phyloP scores from a whole-genome alignment of 2,797 vertebrate genomes.

The Cossypha heuglini region DNA sequence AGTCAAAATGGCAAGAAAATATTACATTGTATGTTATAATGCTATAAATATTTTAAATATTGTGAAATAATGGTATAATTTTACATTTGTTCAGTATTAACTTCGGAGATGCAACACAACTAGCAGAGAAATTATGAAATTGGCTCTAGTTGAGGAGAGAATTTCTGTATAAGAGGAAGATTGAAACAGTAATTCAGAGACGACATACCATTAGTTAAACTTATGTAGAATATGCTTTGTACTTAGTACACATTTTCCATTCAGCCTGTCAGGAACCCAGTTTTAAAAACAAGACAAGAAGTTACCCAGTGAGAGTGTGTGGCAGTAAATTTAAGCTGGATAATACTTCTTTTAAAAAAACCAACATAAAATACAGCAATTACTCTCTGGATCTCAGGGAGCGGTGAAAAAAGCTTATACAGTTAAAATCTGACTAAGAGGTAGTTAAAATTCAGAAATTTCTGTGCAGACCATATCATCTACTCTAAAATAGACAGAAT shows the following conservation, averaged over 20 bases:
- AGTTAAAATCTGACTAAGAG: neutral
- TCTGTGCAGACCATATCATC: neutral
- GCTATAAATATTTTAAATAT: neutral
- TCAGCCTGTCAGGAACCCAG: neutral
- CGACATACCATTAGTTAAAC: neutral
- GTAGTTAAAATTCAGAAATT: neutral
- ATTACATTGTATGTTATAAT: neutral
- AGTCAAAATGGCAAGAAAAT: neutral
- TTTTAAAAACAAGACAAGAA: neutral
- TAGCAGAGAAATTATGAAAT: neutral
- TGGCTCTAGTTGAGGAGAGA: neutral
- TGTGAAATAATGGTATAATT: neutral
- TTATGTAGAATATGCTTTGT: neutral
- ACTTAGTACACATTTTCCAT: neutral
- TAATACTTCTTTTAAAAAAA: neutral
- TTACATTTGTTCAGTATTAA: neutral
- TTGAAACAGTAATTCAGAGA: neutral
- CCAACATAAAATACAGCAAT: neutral
- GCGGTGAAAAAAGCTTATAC: rapidly evolving
- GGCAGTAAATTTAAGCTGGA: neutral
- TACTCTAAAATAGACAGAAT: neutral
- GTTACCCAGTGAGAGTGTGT: neutral
- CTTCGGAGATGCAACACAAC: neutral
- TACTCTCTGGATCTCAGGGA: neutral
- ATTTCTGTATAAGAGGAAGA: neutral